Evolutionary conservation across 2,797 vertebrate genomes (phyloP), one percentile per base, ranked within the genome.

Genomic region (Gambelia wislizenii): DNA sequence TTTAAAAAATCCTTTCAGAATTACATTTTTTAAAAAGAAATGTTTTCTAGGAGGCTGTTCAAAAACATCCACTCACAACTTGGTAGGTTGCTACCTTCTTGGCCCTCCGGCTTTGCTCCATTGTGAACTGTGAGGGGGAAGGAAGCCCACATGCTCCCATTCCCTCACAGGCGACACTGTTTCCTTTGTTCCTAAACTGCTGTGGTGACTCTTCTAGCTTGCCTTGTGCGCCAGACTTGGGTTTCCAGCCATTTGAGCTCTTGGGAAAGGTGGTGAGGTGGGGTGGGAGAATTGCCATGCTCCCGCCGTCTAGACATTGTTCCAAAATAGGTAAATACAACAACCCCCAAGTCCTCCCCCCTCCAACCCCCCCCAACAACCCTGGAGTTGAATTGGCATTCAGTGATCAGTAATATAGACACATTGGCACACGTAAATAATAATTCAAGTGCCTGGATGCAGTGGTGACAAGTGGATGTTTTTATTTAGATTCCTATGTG

Each of bases 141-240:
- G 94, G 89, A 91, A 91, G 56, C 42, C 89, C 64, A 36, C 36
- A 12, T 36, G 90, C 36, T 1, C n/a, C 77, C 36, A 89, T 93
- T 92, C 0, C 1, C 69, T 52, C 81, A 75, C 64, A 89, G 89
- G 70, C 83, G 77, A 64, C 89, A 74, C 92, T 94, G 75, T 94
- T 91, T 90, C 91, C 95, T 94, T 97, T 95, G 95, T 96, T 95
- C 89, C 91, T 59, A 94, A 94, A 91, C 82, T 84, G 83, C 9
- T 33, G 27, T 56, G 13, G 84, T 52, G 85, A 83, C 72, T 85
- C 91, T 94, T 83, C 52, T 80, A 42, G 85, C 92, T 93, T 93
- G 84, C 93, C 49, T 61, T 56, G 59, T 0, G 67, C 89, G 36
- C 72, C 83, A 87, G 87, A 84, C 83, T 76, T 89, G 0, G 0